These are phyloP conservation scores for Hemiscyllium ocellatum DNA, from an alignment of 2,113 vertebrate species.

Conservation along the genomic window DNA sequence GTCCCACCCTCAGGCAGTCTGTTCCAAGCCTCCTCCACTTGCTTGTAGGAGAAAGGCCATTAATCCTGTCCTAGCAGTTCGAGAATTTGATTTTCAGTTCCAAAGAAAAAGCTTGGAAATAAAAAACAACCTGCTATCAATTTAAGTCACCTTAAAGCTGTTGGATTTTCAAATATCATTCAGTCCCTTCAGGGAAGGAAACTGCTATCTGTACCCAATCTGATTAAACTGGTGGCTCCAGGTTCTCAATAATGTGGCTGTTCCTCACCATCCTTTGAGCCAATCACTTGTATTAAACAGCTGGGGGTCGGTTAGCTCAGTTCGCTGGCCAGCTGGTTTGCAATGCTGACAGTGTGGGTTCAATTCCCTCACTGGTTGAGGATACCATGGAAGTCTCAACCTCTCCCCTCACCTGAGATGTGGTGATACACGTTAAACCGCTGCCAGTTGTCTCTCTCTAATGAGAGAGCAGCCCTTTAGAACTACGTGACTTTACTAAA, in stretches of 20 bases:
- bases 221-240: not conserved
- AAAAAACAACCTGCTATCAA: not conserved
- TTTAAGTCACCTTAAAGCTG: not conserved
- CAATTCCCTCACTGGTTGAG: no score
- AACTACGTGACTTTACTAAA: no score
- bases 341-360: no score
- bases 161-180: not conserved
- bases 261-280: not conserved
- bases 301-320: not conserved
- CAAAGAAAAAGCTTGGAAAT: not conserved
- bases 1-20: no score
- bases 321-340: no score
- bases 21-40: no score
- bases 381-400: no score
- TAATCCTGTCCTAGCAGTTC: not conserved
- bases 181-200: not conserved
- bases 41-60: no score
- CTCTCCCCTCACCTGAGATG: no score
- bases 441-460: no score
- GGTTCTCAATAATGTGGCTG: not conserved
- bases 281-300: not conserved
- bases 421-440: no score
- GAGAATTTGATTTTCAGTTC: not conserved
- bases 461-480: no score
- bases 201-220: not conserved